phyloP scores from a whole-genome alignment of 2,888 invertebrate species.

The Empis livida region DNA sequence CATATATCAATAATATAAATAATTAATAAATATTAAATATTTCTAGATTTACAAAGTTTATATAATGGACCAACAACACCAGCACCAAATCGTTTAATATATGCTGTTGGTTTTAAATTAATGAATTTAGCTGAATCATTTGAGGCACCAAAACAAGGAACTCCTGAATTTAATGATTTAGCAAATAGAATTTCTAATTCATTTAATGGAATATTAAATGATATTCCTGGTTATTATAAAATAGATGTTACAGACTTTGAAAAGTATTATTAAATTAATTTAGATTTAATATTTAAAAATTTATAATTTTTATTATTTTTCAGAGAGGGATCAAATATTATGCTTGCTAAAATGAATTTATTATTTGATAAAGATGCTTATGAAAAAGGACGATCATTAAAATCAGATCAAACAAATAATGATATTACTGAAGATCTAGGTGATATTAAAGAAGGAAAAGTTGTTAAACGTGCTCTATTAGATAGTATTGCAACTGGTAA shows the following conservation, averaged over 20 bases:
- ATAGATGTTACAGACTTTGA: conserved; percentile 56
- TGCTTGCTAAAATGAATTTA: conserved; percentile 63
- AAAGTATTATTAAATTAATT: conserved; percentile 41
- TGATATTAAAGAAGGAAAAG: conserved; percentile 21
- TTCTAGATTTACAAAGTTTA: conserved; percentile 23
- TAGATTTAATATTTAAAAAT: background rate
- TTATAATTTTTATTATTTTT: conserved; percentile 5
- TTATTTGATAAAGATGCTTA: conserved; percentile 57
- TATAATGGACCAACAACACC: conserved; percentile 42
- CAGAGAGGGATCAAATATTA: conserved; percentile 45
- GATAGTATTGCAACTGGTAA: conserved; percentile 59
- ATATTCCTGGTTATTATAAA: conserved; percentile 59
- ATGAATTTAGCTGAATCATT: conserved; percentile 66
- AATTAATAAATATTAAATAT: background rate
- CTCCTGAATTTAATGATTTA: conserved; percentile 57
- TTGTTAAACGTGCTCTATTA: conserved; percentile 45
- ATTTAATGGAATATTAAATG: conserved; percentile 46
- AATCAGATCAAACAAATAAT: conserved; percentile 15
- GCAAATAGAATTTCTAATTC: conserved; percentile 51
- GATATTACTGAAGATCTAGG: conserved; percentile 14
- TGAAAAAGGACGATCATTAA: conserved; percentile 44
- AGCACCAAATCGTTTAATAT: conserved; percentile 52
- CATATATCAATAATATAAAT: background rate
- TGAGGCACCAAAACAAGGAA: conserved; percentile 57
- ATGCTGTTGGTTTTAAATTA: conserved; percentile 59